phyloP scores from a whole-genome alignment of 2,113 vertebrate species.

The Nematolebias whitei region DNA sequence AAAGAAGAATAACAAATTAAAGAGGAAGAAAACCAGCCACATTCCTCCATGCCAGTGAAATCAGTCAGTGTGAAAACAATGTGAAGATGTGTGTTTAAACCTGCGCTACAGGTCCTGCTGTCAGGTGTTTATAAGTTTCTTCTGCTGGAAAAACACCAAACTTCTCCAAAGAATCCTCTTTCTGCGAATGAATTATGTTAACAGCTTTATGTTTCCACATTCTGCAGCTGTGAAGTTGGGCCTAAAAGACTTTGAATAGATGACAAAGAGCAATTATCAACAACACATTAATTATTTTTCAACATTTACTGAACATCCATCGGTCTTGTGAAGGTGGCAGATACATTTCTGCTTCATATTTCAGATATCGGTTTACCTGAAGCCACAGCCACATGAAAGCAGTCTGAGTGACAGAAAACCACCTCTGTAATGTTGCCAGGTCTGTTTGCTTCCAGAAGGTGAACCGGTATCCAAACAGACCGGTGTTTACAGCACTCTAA shows the following conservation, averaged over 20 bases:
- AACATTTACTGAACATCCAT: neutral
- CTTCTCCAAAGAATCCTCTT: neutral
- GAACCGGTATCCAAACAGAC: neutral
- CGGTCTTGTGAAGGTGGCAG: neutral
- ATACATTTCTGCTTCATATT: neutral
- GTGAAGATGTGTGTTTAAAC: constrained; percentile 29
- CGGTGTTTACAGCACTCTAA: neutral
- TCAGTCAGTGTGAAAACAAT: constrained; percentile 17
- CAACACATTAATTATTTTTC: neutral
- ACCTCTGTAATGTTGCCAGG: neutral
- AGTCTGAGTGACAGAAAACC: neutral
- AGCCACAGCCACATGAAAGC: constrained; percentile 3
- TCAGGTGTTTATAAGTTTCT: neutral
- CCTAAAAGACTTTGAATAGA: too few species aligned
- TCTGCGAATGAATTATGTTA: neutral
- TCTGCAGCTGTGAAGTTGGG: too few species aligned
- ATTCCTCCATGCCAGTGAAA: constrained; percentile 53
- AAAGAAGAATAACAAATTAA: constrained; percentile 48
- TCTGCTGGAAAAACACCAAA: neutral
- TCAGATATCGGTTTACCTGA: neutral
- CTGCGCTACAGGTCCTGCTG: constrained; percentile 29
- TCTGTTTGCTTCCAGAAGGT: neutral
- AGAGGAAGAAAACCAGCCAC: constrained; percentile 37
- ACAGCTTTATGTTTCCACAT: too few species aligned
- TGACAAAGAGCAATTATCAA: neutral